A percentile compares a stretch with the other conserved stretches of the same genome.
phyloP scores from a whole-genome alignment of 2,113 vertebrate genomes.

The Sebastes fasciatus region DNA sequence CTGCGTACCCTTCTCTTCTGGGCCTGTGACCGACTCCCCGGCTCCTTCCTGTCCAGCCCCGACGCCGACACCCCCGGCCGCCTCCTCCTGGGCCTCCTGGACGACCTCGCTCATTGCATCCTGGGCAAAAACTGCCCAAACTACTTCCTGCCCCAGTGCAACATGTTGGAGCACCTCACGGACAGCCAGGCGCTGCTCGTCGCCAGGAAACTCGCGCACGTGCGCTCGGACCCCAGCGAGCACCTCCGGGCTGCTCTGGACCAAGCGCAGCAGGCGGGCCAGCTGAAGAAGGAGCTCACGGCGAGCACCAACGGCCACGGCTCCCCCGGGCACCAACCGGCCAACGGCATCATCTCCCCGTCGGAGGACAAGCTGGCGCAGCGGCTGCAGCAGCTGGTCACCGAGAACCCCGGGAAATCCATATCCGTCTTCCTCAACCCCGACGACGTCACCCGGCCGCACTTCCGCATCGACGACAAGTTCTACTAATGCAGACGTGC shows the following conservation, averaged over 20 bases:
- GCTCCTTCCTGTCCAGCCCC: constrained; percentile 82
- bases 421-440: constrained; percentile 89
- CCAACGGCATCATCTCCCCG: constrained; percentile 76
- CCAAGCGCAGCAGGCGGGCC: constrained; percentile 86
- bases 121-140: constrained; percentile 88
- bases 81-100: constrained; percentile 88
- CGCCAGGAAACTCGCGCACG: constrained; percentile 83
- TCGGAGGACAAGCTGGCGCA: constrained; percentile 85
- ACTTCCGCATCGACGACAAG: constrained; percentile 88
- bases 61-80: constrained; percentile 85
- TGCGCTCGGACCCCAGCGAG: constrained; percentile 86
- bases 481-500: constrained; percentile 79
- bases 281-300: constrained; percentile 83
- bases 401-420: constrained; percentile 87
- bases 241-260: constrained; percentile 88
- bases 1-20: constrained; percentile 89
- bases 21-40: constrained; percentile 90
- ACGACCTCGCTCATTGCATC: constrained; percentile 88
- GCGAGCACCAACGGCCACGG: constrained; percentile 74
- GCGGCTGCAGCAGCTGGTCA: constrained; percentile 87
- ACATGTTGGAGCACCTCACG: constrained; percentile 85
- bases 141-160: constrained; percentile 89
- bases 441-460: constrained; percentile 85
- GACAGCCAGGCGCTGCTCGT: constrained; percentile 82
- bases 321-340: constrained; percentile 74